Evolutionary conservation across 1,140 invertebrate species (phyloP), one percentile per base, ranked within the genome.

Genomic region (Lucilia sericata): DNA sequence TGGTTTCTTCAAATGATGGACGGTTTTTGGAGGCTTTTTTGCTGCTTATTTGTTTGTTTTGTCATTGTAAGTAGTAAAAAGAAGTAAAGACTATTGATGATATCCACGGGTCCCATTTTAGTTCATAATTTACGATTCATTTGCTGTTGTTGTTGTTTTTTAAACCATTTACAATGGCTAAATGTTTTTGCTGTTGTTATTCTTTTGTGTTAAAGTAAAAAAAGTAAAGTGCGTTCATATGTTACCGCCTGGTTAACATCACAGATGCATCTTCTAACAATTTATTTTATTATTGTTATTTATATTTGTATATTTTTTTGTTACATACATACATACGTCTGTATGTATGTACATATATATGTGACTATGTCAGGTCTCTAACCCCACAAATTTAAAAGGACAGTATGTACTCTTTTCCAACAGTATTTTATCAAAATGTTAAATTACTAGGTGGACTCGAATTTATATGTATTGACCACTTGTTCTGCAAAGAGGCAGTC

Each of bases 101-200:
- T 21, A 47, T 49, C n/a, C 76, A 80, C 42, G 76, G 76, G 76
- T 49, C 42, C 42, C 76, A 80, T 51, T 80, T 80, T 51, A 49
- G 76, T 80, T 80, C 76, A 80, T 80, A 80, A 80, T 80, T 80
- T 80, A 80, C 76, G 76, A 80, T 80, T 80, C 76, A 80, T 51
- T 80, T 70, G n/a, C 21, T 70, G 21, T 21, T 21, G n/a, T n/a
- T 70, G n/a, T 21, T 49, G 42, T 25, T 19, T 80, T 49, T 49
- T n/a, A 5, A 21, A 17, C 9, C 42, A 21, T 12, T 78, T 78
- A 47, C 36, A 5, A 21, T 49, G 13, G n/a, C 49, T 80, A 49
- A 80, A 21, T 49, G 17, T 80, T 80, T 19, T 49, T 13, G n/a
- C 49, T 21, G 76, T 80, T 25, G 25, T 30, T 30, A 3, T 30